Evolutionary conservation across 2,888 invertebrate genomes (phyloP).

Genomic region (Troglohyphantes excavatus): DNA sequence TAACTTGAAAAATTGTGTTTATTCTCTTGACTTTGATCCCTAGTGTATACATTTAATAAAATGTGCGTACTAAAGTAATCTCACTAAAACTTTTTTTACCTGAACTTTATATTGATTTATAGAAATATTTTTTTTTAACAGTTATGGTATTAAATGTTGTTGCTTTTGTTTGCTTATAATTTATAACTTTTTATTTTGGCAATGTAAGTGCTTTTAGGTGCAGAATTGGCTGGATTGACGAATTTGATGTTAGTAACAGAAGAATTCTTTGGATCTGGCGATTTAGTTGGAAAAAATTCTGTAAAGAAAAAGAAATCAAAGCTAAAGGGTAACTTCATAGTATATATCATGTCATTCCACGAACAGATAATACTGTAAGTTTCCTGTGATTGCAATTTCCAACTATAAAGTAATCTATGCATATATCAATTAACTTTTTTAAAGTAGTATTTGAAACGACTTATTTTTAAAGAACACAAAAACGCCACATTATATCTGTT

Average conservation of each 20-base stretch:
- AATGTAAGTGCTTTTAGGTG: conserved; percentile 53
- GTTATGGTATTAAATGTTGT: background rate
- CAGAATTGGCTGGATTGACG: conserved; percentile 54
- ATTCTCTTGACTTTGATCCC: too few species aligned
- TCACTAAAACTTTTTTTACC: too few species aligned
- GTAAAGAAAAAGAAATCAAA: conserved; percentile 59
- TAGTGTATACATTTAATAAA: too few species aligned
- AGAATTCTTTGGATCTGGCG: conserved; percentile 67
- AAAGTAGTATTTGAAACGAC: background rate
- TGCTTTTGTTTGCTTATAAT: background rate
- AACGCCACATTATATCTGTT: too few species aligned
- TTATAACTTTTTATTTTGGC: background rate
- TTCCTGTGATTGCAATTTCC: background rate
- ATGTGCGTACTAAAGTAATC: too few species aligned
- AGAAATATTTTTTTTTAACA: background rate
- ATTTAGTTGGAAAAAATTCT: conserved; percentile 62
- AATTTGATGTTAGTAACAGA: conserved; percentile 52
- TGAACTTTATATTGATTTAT: too few species aligned
- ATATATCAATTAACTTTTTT: too few species aligned
- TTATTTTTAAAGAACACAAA: too few species aligned
- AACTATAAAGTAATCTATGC: too few species aligned
- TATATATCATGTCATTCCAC: conserved; percentile 63
- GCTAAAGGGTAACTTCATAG: conserved; percentile 45
- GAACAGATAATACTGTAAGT: conserved; percentile 47
- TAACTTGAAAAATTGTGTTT: too few species aligned